phyloP scores from a whole-genome alignment of 2,888 invertebrate genomes.

The Drosophila buzzatii region DNA sequence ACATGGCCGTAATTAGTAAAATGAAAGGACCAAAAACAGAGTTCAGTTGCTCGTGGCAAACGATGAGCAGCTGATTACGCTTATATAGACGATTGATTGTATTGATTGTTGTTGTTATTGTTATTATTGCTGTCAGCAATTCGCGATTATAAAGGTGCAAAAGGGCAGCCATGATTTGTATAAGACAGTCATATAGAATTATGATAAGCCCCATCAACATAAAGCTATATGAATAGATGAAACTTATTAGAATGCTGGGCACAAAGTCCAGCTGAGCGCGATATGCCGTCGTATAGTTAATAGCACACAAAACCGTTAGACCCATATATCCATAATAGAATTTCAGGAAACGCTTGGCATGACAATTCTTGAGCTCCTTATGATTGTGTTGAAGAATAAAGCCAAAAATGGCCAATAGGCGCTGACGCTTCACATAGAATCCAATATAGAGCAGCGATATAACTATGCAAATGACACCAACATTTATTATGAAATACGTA shows the following conservation, averaged over 20 bases:
- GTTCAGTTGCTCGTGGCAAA: constrained; percentile 65
- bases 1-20: constrained; percentile 51
- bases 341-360: constrained; percentile 26
- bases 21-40: constrained; percentile 60
- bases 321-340: constrained; percentile 40
- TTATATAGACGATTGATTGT: constrained; percentile 41
- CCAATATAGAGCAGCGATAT: constrained; percentile 50
- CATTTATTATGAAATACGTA: constrained; percentile 46
- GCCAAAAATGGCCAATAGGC: constrained; percentile 35
- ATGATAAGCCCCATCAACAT: constrained; percentile 59
- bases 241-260: constrained; percentile 19
- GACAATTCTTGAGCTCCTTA: constrained; percentile 25
- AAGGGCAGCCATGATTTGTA: constrained; percentile 48
- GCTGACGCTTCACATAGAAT: constrained; percentile 52
- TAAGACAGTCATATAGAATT: constrained; percentile 55
- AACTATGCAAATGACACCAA: constrained; percentile 47
- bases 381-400: constrained; percentile 52
- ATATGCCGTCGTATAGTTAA: constrained; percentile 16
- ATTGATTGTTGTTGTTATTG: background rate
- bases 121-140: constrained; percentile 17
- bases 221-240: constrained; percentile 43
- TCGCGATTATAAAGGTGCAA: constrained; percentile 55
- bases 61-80: constrained; percentile 54
- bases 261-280: background rate
- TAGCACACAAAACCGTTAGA: constrained; percentile 8